phyloP scores from a whole-genome alignment of 2,888 invertebrate species.

The Nematopogon swammerdamellus region DNA sequence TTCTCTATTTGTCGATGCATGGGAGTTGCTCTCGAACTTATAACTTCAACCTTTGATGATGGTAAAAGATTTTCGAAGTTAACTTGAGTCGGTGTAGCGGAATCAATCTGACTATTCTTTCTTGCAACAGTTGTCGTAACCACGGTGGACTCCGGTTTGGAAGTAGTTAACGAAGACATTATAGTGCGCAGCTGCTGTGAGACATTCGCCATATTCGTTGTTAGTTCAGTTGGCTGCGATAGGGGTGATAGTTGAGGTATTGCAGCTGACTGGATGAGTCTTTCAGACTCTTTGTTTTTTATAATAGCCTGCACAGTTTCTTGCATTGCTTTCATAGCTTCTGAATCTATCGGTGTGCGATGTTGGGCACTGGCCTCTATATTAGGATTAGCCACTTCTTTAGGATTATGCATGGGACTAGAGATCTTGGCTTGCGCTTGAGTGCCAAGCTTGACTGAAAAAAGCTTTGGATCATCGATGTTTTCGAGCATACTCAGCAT shows the following conservation, averaged over 20 bases:
- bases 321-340: slow-evolving; percentile 3
- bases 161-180: slow-evolving; percentile 62
- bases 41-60: slow-evolving; percentile 48
- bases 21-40: slow-evolving; percentile 34
- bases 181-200: slow-evolving; percentile 66
- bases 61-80: slow-evolving; percentile 50
- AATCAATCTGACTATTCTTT: slow-evolving; percentile 27
- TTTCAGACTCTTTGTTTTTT: slow-evolving; percentile 30
- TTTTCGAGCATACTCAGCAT: slow-evolving; percentile 69
- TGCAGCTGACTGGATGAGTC: slow-evolving; percentile 43
- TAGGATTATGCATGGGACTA: background rate
- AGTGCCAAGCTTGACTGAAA: slow-evolving; percentile 7
- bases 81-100: slow-evolving; percentile 42
- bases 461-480: slow-evolving; percentile 45
- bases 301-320: slow-evolving; percentile 15
- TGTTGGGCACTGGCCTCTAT: background rate
- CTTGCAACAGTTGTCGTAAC: slow-evolving; percentile 42
- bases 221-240: slow-evolving; percentile 68
- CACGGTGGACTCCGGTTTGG: slow-evolving; percentile 46
- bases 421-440: background rate
- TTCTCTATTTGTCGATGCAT: slow-evolving; percentile 31
- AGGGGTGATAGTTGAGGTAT: slow-evolving; percentile 68
- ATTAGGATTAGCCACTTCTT: background rate
- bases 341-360: background rate
- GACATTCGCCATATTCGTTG: slow-evolving; percentile 68